phyloP scores from a whole-genome alignment of 53 echinoderm and acorn worm genomes.

The Stichopus horrens region DNA sequence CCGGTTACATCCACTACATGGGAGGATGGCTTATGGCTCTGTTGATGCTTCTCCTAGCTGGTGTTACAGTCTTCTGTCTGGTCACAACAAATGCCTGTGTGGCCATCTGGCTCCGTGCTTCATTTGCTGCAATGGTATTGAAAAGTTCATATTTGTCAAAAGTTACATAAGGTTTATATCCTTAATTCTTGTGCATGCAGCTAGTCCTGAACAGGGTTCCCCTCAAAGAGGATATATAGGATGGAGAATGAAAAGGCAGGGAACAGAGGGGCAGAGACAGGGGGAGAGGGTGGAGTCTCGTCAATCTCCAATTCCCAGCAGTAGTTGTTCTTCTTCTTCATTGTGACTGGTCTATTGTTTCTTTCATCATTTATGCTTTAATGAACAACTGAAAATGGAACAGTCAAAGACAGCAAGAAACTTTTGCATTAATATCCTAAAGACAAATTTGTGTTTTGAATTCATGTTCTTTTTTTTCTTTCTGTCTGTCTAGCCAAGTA shows the following conservation, averaged over 20 bases:
- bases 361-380: too few relatives aligned
- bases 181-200: too few relatives aligned
- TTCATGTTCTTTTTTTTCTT: neutral
- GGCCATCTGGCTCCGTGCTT: slow-evolving; percentile 74
- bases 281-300: neutral
- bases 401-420: too few relatives aligned
- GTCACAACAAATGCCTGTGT: slow-evolving; percentile 66
- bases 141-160: neutral
- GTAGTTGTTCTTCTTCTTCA: too few relatives aligned
- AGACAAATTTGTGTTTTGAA: too few relatives aligned
- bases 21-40: slow-evolving; percentile 60
- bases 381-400: too few relatives aligned
- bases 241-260: neutral
- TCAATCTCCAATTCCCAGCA: too few relatives aligned
- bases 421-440: too few relatives aligned
- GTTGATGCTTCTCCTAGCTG: slow-evolving; percentile 40
- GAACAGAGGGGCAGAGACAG: neutral
- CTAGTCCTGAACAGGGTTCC: too few relatives aligned
- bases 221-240: too few relatives aligned
- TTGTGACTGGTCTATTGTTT: too few relatives aligned
- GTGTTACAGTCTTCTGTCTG: slow-evolving; percentile 43
- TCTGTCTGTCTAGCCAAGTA: neutral
- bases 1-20: slow-evolving; percentile 54
- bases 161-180: neutral
- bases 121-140: slow-evolving; percentile 6